These are phyloP conservation scores for Megalurothrips usitatus DNA, from an alignment of 2,888 invertebrate species.

Conservation along the genomic window DNA sequence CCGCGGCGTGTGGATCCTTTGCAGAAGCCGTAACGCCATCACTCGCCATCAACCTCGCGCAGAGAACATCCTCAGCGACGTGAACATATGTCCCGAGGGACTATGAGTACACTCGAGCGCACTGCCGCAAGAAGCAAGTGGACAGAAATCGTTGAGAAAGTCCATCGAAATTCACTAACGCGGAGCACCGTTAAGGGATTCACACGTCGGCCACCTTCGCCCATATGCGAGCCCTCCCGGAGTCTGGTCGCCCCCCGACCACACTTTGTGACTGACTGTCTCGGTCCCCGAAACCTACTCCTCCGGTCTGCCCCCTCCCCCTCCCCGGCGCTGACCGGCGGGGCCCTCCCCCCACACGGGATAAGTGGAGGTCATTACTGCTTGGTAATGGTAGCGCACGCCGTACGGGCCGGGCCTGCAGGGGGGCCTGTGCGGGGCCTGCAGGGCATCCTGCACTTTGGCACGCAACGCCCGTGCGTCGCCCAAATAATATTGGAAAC, in stretches of 20 bases:
- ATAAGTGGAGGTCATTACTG: conserved; percentile 18
- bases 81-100: too few species aligned
- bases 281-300: too few species aligned
- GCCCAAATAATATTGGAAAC: not conserved
- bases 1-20: not conserved
- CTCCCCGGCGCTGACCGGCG: not conserved
- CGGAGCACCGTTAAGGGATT: too few species aligned
- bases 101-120: too few species aligned
- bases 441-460: not conserved
- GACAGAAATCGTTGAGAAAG: too few species aligned
- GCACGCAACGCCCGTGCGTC: not conserved
- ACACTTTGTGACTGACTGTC: not conserved
- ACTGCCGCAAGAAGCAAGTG: too few species aligned
- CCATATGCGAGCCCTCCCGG: too few species aligned
- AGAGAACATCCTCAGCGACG: too few species aligned
- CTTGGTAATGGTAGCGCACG: conserved; percentile 3
- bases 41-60: conserved; percentile 2
- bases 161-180: too few species aligned
- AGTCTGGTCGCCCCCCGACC: not conserved
- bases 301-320: too few species aligned
- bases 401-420: not conserved
- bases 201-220: not conserved
- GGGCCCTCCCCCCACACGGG: not conserved
- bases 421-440: not conserved
- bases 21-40: not conserved